Conservation (phyloP, 2,888 invertebrate genomes). For the Glyphotaelius pellucidus region DNA sequence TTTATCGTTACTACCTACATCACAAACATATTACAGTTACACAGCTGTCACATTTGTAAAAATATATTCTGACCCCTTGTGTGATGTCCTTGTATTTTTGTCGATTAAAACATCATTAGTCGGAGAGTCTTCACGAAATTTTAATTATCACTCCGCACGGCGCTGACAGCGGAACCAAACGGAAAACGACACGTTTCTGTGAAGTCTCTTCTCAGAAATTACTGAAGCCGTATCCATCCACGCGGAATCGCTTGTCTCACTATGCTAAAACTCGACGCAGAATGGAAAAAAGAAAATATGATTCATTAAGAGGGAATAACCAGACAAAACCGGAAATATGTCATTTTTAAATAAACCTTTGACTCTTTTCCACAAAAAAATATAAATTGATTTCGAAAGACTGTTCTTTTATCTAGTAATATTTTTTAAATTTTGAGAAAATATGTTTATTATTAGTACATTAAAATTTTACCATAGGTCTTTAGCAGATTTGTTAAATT, state of each 20-base stretch:
- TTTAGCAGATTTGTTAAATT: no score
- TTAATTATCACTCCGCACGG: slow-evolving; percentile 29
- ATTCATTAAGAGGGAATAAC: not conserved
- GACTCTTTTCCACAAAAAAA: no score
- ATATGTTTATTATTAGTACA: no score
- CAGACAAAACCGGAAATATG: no score
- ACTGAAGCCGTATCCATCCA: slow-evolving; percentile 7
- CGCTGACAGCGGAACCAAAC: slow-evolving; percentile 38
- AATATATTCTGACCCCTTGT: not conserved
- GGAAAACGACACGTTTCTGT: not conserved
- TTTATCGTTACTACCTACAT: no score
- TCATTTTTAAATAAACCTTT: no score
- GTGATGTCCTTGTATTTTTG: not conserved
- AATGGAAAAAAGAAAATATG: not conserved
- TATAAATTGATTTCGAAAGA: no score
- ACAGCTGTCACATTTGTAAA: not conserved
- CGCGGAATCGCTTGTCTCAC: not conserved
- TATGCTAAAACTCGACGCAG: not conserved
- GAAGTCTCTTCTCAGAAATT: not conserved
- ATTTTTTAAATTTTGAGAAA: no score
- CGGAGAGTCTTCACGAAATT: slow-evolving; percentile 15
- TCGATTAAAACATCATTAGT: slow-evolving; percentile 35
- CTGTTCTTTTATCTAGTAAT: no score
- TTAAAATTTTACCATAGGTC: no score
- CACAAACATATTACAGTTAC: not conserved